phyloP scores from a whole-genome alignment of 2,797 vertebrate species.

The Phaenicophaeus curvirostris region DNA sequence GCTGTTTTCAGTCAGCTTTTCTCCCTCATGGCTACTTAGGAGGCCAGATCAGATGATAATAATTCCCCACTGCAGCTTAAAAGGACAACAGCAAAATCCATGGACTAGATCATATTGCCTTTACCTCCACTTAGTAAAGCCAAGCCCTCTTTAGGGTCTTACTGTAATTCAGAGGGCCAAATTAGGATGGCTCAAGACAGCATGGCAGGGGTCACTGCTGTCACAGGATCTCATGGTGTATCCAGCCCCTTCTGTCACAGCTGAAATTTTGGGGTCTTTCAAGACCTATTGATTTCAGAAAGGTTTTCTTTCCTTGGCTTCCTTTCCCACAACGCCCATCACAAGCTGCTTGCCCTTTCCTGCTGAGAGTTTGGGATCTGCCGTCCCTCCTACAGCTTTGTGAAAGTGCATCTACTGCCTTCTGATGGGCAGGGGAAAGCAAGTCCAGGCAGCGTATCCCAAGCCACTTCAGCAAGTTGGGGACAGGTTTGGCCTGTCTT shows the following conservation, averaged over 20 bases:
- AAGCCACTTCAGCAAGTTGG: neutral
- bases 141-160: neutral
- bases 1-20: neutral
- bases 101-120: neutral
- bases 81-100: neutral
- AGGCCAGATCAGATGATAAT: neutral
- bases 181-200: neutral
- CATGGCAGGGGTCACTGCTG: neutral
- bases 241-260: neutral
- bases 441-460: neutral
- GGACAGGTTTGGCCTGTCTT: neutral
- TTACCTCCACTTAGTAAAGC: neutral
- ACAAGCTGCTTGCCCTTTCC: neutral
- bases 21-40: neutral
- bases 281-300: neutral
- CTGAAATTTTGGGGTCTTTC: neutral
- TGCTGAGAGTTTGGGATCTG: neutral
- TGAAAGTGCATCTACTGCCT: neutral
- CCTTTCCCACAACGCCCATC: neutral
- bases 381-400: neutral
- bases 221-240: neutral
- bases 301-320: neutral
- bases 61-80: neutral
- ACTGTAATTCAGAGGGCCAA: neutral
- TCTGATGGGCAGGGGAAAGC: neutral